Percentiles rank a stretch among this genome's conserved stretches.
Evolutionary conservation across 2,113 vertebrate species (phyloP).

Genomic region (Diphyllodes magnificus): DNA sequence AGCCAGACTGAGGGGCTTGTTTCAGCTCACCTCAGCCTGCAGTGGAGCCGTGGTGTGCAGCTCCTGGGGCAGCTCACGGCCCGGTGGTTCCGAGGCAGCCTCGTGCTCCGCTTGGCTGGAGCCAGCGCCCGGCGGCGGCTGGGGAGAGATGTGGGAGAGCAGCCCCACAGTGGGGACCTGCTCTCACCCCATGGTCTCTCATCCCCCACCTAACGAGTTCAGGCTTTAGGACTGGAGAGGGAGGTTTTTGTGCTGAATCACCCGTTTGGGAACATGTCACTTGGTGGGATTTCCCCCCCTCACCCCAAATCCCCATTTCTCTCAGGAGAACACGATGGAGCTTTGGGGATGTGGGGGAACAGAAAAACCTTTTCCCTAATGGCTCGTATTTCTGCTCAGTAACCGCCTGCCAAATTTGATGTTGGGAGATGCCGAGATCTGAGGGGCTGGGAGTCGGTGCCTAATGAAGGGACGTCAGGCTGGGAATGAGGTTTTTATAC

Average conservation of each 20-base stretch:
- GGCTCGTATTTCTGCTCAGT: background rate
- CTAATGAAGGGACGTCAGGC: background rate
- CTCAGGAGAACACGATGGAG: fast-evolving
- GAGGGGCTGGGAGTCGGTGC: background rate
- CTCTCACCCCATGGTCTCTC: fast-evolving
- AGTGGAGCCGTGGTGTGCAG: fast-evolving
- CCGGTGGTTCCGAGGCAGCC: background rate
- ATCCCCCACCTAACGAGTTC: fast-evolving
- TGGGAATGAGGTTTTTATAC: background rate
- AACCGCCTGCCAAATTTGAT: background rate
- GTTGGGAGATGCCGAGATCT: background rate
- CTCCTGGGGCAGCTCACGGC: background rate
- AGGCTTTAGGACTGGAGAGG: background rate
- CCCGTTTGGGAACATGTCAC: fast-evolving
- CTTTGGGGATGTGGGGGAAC: background rate
- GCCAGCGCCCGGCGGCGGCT: fast-evolving
- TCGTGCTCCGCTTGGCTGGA: fast-evolving
- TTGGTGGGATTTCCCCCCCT: background rate
- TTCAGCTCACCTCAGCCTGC: background rate
- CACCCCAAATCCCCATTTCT: background rate
- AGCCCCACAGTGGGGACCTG: fast-evolving
- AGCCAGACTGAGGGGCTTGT: background rate
- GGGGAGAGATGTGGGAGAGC: background rate
- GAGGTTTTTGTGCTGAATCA: background rate
- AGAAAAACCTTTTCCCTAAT: background rate